Base-by-base conservation (phyloP, 2,888 invertebrate species). In the Orthosia gothica region DNA sequence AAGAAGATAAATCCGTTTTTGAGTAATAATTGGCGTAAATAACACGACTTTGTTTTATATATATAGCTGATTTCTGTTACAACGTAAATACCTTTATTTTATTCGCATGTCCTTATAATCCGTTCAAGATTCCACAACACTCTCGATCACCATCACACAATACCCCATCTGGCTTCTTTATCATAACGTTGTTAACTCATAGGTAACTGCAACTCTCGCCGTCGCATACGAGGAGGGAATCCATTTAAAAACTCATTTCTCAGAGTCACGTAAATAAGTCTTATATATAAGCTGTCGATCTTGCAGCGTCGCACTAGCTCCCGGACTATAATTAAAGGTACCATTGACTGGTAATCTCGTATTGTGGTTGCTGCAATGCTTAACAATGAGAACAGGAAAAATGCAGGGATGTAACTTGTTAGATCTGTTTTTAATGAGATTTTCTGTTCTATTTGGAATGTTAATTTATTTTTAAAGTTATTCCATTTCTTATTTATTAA, bases 161-260 rank as follows among this genome's bases (percentile, higher is more conserved):
- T 7, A 7, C 32, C 23, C 69, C 65, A 45, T 64, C 50, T 59
- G 54, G 57, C 54, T 70, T 47, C 45, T 63, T 20, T 15, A 57
- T 73, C 52, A 73, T 75, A 81, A 74, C 58, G 7, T 40, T 54
- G 75, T 50, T 70, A 77, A 70, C 68, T 70, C 32, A 52, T 57
- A 80, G 71, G 66, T 71, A 72, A 64, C 62, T 50, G 72, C 49
- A 66, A 47, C 23, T 57, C 70, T 75, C 67, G n/a, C 49, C 57
- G 65, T 72, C 74, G 81, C 70, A 50, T 49, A 91, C 92, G 93
- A 88, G 91, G 74, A 74, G 83, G 71, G 93, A 94, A 94, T 95
- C 92, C 88, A 94, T 95, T 94, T 93, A 91, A 93, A 93, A 94
- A 91, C 93, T 94, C 92, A 94, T 95, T 93, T 92, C 92, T 93